Base-by-base conservation (phyloP, 1,140 invertebrate species). In the Leptestheria dahalacensis region DNA sequence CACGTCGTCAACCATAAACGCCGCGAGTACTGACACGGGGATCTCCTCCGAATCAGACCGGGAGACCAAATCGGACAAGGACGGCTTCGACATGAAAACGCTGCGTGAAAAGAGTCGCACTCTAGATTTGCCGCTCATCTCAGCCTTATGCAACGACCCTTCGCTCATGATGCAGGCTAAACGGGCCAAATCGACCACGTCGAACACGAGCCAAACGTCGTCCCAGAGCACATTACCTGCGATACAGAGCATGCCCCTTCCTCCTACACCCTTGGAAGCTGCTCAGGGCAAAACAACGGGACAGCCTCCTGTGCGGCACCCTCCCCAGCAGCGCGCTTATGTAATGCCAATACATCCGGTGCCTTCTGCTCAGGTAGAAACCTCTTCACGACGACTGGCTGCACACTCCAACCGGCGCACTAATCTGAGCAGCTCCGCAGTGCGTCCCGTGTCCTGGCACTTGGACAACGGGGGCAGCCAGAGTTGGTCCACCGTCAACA, bases 121-220 rank as follows among this genome's bases (percentile, higher is more conserved):
- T 66, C 72, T 91, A 62, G 88, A 92, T 71, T 73, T 93, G 66
- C 89, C 89, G 15, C 72, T 93, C 26, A 91, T 93, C 66, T 85
- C 87, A 46, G 89, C 89, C 3, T 73, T 93, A 52, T 93, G 88
- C 72, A 91, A 91, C 68, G 89, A 93, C 70, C 78, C 84, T 26
- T 87, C 87, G 46, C 72, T 90, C 60, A 70, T 90, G 48, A 88
- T 88, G 70, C 86, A 88, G 70, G 88, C 86, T 3, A 88, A 88
- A 71, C 26, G 51, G 49, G 29, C 47, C 18, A 11, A 23, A 3
- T 20, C n/a, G 3, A 25, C 29, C n/a, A 28, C 49, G 28, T 29
- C 49, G 6, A 25, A 26, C 12, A 18, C 48, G 24, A 48, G 51
- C 20, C 47, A 48, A 9, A 26, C 49, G 6, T 49, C 49, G 48